Evolutionary conservation across 1,140 invertebrate species (phyloP).

Genomic region (Listronotus bonariensis): DNA sequence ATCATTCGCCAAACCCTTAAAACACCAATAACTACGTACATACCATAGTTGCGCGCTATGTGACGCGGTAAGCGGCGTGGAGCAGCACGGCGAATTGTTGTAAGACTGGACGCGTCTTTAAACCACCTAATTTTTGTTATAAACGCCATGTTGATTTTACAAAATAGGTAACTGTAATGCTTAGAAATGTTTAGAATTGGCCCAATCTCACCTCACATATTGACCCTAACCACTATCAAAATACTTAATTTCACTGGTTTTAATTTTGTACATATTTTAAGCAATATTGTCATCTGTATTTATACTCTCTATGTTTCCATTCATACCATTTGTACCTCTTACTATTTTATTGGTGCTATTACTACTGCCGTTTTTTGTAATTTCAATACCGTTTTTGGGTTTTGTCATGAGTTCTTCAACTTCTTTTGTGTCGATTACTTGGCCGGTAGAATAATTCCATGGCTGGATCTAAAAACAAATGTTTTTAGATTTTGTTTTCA

Average conservation of each 20-base stretch:
- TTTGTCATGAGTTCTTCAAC: slow-evolving; percentile 47
- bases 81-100: no score
- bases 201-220: not conserved
- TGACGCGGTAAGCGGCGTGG: no score
- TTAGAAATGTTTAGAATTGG: no score
- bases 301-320: not conserved
- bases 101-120: no score
- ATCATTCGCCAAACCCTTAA: no score
- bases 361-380: slow-evolving; percentile 11
- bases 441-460: slow-evolving; percentile 44
- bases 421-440: slow-evolving; percentile 31
- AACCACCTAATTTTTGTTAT: no score
- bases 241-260: not conserved
- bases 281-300: slow-evolving; percentile 6
- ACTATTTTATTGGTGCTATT: not conserved
- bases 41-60: no score
- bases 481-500: no score
- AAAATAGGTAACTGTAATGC: no score
- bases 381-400: slow-evolving; percentile 2
- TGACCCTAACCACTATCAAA: not conserved
- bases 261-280: slow-evolving; percentile 6
- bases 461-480: slow-evolving; percentile 41
- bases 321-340: slow-evolving; percentile 1
- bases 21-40: no score
- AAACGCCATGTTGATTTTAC: no score